Base-by-base conservation (phyloP, 2,113 vertebrate genomes). In the Anser cygnoides region DNA sequence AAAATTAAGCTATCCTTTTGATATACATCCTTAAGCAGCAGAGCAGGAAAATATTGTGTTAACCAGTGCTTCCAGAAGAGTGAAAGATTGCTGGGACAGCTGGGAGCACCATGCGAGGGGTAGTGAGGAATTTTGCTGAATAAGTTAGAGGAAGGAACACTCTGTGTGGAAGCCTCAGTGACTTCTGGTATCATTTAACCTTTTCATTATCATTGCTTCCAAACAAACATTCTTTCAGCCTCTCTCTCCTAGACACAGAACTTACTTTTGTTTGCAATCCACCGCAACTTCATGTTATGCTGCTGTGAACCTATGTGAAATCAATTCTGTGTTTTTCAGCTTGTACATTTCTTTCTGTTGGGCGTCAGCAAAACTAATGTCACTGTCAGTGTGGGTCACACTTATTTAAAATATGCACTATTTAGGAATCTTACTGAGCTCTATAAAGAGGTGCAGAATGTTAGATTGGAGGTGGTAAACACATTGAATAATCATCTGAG, bases 161-260 rank as follows among this genome's bases (percentile, higher is more conserved):
- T 31, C 18, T 59, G 58, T 0, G 0, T 1, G 2, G 67, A 85
- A 94, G 29, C 43, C 46, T 89, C 88, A 93, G 94, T 94, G 87
- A 76, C 74, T 92, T 80, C 66, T 91, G 75, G 58, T 62, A 68
- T 84, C 89, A 71, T 61, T 82, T 95, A 95, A 86, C 65, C 94
- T 96, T 87, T 96, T 72, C 65, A 86, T 95, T 93, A 88, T 91
- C 73, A 68, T 89, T 37, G 78, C 29, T 95, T 91, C 70, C 80
- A 92, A 95, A 49, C 49, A 50, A 50, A 89, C 21, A 78, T 63
- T 39, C 35, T 87, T 95, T 89, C 72, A 94, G 73, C 21, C n/a
- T 87, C 50, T 92, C 89, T 86, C 65, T 90, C 91, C 67, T 76
- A 86, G 49, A 86, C 50, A 52, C 14, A 90, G 80, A 85, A 78